A percentile compares a stretch with the other conserved stretches of the same genome.
These are phyloP conservation scores for Agapornis roseicollis DNA, from an alignment of 2,113 vertebrate species.

Conservation along the genomic window DNA sequence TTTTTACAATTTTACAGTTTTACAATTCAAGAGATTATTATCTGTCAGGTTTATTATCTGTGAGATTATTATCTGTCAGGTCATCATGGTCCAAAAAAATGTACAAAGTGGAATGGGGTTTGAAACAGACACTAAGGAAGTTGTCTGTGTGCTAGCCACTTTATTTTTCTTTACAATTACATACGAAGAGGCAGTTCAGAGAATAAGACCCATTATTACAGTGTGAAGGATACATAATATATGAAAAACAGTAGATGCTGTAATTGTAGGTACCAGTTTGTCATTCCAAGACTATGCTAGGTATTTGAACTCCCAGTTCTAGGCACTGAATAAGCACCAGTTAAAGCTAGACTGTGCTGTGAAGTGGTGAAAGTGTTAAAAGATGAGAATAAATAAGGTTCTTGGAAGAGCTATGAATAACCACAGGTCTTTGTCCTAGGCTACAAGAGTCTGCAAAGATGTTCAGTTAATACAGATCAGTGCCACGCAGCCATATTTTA, in stretches of 20 bases:
- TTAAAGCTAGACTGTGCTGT: not conserved
- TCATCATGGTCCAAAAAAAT: not conserved
- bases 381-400: not conserved
- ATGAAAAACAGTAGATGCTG: not conserved
- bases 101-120: not conserved
- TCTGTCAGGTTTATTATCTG: not conserved
- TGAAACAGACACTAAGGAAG: not conserved
- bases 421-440: not conserved
- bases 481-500: not conserved
- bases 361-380: not conserved
- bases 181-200: not conserved
- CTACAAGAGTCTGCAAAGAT: not conserved
- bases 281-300: not conserved
- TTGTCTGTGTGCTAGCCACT: rapidly evolving
- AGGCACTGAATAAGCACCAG: not conserved
- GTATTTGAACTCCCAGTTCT: not conserved
- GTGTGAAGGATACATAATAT: not conserved
- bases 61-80: not conserved
- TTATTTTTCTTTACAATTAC: not conserved
- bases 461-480: not conserved
- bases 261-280: not conserved
- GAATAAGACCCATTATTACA: not conserved
- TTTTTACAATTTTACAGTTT: not conserved
- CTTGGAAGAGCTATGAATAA: not conserved
- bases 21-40: not conserved